Conservation (phyloP, 2,888 invertebrate species). For the Prosapia bicincta region DNA sequence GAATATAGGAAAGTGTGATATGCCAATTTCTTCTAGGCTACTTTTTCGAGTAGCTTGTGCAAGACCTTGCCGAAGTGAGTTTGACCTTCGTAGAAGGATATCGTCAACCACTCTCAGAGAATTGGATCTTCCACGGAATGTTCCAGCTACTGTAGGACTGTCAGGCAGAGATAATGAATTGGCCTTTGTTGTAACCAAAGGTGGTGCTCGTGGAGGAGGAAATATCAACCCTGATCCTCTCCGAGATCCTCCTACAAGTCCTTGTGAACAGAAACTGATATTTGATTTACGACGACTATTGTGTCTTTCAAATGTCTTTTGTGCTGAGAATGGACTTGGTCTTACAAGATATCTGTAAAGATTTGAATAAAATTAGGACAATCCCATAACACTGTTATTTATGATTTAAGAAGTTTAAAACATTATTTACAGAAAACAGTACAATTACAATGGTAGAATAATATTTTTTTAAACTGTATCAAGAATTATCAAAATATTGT, state of each 20-base stretch:
- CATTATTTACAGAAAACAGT: no score
- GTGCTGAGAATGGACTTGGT: slow-evolving; percentile 92
- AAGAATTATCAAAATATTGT: no score
- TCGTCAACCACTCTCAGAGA: slow-evolving; percentile 84
- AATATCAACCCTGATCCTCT: slow-evolving; percentile 65
- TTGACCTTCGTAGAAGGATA: slow-evolving; percentile 75
- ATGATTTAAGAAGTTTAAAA: no score
- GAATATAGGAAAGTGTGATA: slow-evolving; percentile 65
- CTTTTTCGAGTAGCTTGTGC: slow-evolving; percentile 67
- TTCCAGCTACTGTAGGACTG: slow-evolving; percentile 78
- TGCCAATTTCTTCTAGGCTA: slow-evolving; percentile 81
- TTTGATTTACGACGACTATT: slow-evolving; percentile 88
- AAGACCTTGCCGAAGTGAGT: slow-evolving; percentile 78
- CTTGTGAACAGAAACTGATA: slow-evolving; percentile 85
- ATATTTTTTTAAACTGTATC: no score
- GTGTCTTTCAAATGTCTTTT: slow-evolving; percentile 90
- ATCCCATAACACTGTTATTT: no score
- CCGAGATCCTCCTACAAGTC: slow-evolving; percentile 55
- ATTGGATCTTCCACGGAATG: slow-evolving; percentile 78
- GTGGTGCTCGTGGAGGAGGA: slow-evolving; percentile 67
- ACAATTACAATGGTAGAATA: no score
- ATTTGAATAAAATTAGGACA: no score
- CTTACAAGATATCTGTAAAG: slow-evolving; percentile 77
- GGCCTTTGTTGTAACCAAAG: slow-evolving; percentile 77
- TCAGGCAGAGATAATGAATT: slow-evolving; percentile 87